phyloP scores from a whole-genome alignment of 2,797 vertebrate genomes.

The Sebastes glaucus region DNA sequence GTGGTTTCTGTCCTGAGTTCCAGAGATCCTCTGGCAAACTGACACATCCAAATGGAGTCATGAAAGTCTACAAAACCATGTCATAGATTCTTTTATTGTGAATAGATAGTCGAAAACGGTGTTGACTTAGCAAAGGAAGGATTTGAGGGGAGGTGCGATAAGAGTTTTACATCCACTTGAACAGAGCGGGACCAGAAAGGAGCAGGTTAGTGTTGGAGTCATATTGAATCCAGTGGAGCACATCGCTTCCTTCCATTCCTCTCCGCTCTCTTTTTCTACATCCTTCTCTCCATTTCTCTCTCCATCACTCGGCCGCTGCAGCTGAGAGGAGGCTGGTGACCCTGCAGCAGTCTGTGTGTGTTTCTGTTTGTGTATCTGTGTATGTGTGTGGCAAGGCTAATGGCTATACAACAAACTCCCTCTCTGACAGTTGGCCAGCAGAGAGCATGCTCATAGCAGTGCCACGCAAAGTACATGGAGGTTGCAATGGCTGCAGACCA shows the following conservation, averaged over 20 bases:
- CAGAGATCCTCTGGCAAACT: background rate
- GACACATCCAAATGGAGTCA: background rate
- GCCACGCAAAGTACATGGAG: constrained; percentile 7
- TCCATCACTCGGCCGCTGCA: background rate
- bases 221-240: constrained; percentile 31
- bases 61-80: background rate
- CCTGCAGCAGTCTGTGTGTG: constrained; percentile 32
- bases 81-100: background rate
- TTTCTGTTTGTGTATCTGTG: constrained; percentile 9
- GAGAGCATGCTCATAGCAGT: constrained; percentile 4
- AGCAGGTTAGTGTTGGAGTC: constrained; percentile 6
- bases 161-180: constrained; percentile 8
- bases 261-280: background rate
- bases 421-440: constrained; percentile 36
- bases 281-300: background rate
- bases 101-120: background rate
- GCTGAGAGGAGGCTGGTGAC: constrained; percentile 15
- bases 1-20: background rate
- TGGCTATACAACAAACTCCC: constrained; percentile 29
- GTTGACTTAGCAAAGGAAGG: background rate
- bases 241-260: constrained; percentile 3
- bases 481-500: background rate
- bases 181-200: constrained; percentile 2
- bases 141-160: background rate
- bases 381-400: constrained; percentile 10